Base-by-base conservation (phyloP, 2,797 vertebrate genomes). In the Chelon labrosus region DNA sequence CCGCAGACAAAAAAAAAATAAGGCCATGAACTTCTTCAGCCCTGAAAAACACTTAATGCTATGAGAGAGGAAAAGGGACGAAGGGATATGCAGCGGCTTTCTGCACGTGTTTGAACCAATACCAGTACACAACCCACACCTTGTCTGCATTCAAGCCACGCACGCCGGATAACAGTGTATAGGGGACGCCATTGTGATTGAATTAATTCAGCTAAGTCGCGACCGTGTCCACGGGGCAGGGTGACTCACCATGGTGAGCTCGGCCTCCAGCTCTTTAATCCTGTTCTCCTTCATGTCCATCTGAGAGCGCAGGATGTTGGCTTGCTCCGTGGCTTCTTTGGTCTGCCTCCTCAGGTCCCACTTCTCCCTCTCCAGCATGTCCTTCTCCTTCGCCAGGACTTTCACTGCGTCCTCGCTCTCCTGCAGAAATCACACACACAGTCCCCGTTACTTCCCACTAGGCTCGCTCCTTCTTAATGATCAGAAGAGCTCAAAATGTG, bases 211-310 rank as follows among this genome's bases (percentile, higher is more conserved):
- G 17, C 12, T 31, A 49, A 54, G 70, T 14, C 53, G 31, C 6
- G 31, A 35, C 31, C 25, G 55, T 37, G 31, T 73, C 22, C 3
- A 0, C 19, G 56, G 17, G 44, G 46, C 22, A 7, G 9, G 10
- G 5, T 37, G 56, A 78, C 75, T 86, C 91, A 98, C 98, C 98
- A 98, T 99, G 86, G 97, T 96, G 80, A 99, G 94, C 89, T 99
- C 98, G 0, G 98, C 98, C 92, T 99, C 98, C 90, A 99, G 96
- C 85, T 99, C 98, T 94, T 99, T 99, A 93, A 98, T 97, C 68
- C 97, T 89, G 94, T 99, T 99, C 94, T 99, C 98, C 89, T 98
- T 99, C 90, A 97, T 94, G 92, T 99, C 98, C 52, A 99, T 94
- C 93, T 99, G 97, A 53, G 97, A 96, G 53, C 96, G 97, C 37